Evolutionary conservation across 2,888 invertebrate genomes (phyloP), one percentile per base, ranked within the genome.

Genomic region (Andrena trimmerana): DNA sequence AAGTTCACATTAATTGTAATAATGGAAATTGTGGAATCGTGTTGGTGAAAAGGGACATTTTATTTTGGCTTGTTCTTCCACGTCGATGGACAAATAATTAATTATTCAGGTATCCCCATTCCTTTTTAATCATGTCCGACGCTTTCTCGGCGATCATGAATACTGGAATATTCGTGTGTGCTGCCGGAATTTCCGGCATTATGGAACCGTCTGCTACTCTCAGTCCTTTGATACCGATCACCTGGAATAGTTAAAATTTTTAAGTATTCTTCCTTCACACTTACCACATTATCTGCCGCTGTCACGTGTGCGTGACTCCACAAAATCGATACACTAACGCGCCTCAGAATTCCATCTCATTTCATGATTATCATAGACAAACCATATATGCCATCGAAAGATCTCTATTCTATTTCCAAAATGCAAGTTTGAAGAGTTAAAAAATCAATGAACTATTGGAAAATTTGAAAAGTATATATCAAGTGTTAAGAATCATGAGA

Each of bases 131-230:
- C 93, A 96, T 94, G 91, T 96, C 96, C 0, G 96, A 95, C 2
- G 95, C 96, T 90, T 96, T 96, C 93, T 97, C 97, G 0, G 95
- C 97, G 62, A 96, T 96, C 96, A 97, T 96, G 50, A 96, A 95
- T 0, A 95, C 95, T 2, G 96, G 96, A 2, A 96, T 96, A 86
- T 96, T 96, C 0, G 96, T 96, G 91, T 96, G 96, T 0, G 95
- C 96, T 0, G 95, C 95, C 70, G 95, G 94, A 5, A 96, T 95
- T 77, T 95, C 94, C 0, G 96, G 96, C 92, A 97, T 96, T 33
- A 96, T 94, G 83, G 96, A 96, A 57, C 96, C 96, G 89, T 97
- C 97, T 2, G 95, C 95, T 3, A 97, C 96, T 85, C 97, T 93
- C 52, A 97, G 92, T 67, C 95, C 95, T 36, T 94, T 93, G 5